Conservation (phyloP, 2,113 vertebrate genomes). For the Perca schrenkii region DNA sequence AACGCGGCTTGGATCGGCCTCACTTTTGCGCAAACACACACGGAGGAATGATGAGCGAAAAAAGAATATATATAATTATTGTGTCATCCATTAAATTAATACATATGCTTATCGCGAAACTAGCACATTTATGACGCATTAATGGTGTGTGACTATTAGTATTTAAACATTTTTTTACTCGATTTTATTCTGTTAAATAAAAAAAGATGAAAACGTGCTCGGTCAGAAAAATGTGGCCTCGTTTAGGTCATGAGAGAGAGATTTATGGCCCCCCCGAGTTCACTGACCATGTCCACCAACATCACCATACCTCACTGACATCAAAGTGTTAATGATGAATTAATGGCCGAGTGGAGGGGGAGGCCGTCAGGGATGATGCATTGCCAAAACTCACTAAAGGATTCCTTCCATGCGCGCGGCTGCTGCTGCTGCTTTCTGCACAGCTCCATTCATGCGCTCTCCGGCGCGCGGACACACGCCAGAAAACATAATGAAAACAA, state of each 20-base stretch:
- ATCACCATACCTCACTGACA: slow-evolving; percentile 62
- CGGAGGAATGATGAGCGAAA: neutral
- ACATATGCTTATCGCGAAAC: neutral
- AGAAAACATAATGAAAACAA: slow-evolving; percentile 39
- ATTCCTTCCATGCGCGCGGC: slow-evolving; percentile 51
- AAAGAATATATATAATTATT: too few relatives aligned
- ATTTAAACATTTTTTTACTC: neutral
- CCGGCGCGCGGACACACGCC: slow-evolving; percentile 46
- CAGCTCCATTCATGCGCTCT: slow-evolving; percentile 43
- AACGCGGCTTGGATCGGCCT: neutral
- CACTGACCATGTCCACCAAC: slow-evolving; percentile 60
- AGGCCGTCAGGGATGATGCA: slow-evolving; percentile 62
- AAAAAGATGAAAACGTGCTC: neutral
- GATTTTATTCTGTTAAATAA: neutral
- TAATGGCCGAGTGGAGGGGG: slow-evolving; percentile 62
- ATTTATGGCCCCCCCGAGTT: slow-evolving; percentile 38
- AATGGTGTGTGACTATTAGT: neutral
- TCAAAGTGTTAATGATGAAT: slow-evolving; percentile 73
- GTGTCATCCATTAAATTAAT: neutral
- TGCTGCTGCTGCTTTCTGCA: slow-evolving; percentile 16
- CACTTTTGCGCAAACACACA: neutral
- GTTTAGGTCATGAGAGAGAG: neutral
- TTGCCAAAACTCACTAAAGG: slow-evolving; percentile 54
- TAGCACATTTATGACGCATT: neutral
- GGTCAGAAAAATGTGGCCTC: slow-evolving; percentile 8